Evolutionary conservation across 2,888 invertebrate genomes (phyloP), one percentile per base, ranked within the genome.

Genomic region (Tachina fera): DNA sequence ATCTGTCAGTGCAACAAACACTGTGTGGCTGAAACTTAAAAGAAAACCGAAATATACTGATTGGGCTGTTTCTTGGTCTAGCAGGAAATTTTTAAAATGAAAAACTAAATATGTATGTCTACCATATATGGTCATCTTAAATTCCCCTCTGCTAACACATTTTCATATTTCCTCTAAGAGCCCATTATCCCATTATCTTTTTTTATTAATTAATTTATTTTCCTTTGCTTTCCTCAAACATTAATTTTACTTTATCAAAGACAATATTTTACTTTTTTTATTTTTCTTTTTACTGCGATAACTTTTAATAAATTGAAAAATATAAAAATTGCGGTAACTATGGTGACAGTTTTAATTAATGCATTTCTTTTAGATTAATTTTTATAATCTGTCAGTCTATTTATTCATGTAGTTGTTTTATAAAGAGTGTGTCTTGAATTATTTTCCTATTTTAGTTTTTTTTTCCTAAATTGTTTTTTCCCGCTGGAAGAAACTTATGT

Each of bases 311-410:
- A 76, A 76, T 76, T 68, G 71, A 65, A 63, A 75, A 71, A 49
- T 51, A 82, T 71, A 56, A 63, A 31, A 75, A 67, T 60, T 56
- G 47, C 14, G 19, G n/a, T 72, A 84, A 65, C 67, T 74, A 16
- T 80, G 84, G 39, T 77, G 84, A 81, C 80, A 84, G 76, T 74
- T 84, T 79, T 81, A 84, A 84, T 84, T 84, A 81, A 84, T 77
- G 63, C 47, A 72, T 72, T 53, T 53, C 47, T 61, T 41, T 72
- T 67, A 2, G 51, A 60, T 49, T 74, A 67, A 49, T 68, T 76
- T 49, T 4, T 65, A n/a, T 49, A 41, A 68, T 41, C 19, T 31
- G 14, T 10, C 56, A n/a, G 10, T 68, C 43, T 56, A 22, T 22
- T 39, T 60, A 10, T 45, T 45, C n/a, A 31, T 31, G 9, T 11